These are phyloP conservation scores for roundworm (Caenorhabditis elegans) DNA, from an alignment of 1,140 invertebrate genomes.

Conservation along the genomic window DNA sequence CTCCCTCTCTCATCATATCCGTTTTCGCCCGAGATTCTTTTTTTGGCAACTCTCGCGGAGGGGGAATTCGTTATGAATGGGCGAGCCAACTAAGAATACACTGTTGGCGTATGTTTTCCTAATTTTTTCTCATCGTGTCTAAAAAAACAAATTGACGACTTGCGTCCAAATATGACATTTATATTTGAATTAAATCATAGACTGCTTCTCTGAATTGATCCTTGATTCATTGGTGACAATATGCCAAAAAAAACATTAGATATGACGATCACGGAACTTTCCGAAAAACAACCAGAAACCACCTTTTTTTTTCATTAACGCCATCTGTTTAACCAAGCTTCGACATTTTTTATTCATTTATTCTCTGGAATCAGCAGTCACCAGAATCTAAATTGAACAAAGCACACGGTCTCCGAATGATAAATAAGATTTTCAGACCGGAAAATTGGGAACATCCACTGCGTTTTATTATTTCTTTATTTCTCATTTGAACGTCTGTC, in stretches of 20 bases:
- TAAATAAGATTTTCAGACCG: background rate
- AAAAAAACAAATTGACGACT: too few species aligned
- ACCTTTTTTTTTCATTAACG: background rate
- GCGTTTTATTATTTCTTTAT: too few species aligned
- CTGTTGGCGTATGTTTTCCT: background rate
- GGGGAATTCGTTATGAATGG: background rate
- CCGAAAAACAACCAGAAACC: background rate
- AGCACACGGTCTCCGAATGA: too few species aligned
- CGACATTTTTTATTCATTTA: background rate
- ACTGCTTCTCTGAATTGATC: background rate
- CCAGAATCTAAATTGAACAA: background rate
- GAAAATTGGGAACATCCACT: background rate
- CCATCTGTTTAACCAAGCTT: background rate
- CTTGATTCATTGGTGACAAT: too few species aligned
- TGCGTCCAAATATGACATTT: too few species aligned
- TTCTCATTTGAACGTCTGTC: too few species aligned
- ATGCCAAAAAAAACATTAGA: too few species aligned
- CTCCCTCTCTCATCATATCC: background rate
- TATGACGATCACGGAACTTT: too few species aligned
- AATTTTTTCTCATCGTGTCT: background rate
- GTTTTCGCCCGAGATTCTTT: background rate
- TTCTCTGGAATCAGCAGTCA: background rate
- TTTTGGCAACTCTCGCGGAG: background rate
- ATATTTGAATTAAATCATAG: too few species aligned
- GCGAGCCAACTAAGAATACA: background rate